Percentiles rank a stretch among this genome's conserved stretches.
phyloP scores from a whole-genome alignment of 2,888 invertebrate genomes.

The Loripinus fragilis region DNA sequence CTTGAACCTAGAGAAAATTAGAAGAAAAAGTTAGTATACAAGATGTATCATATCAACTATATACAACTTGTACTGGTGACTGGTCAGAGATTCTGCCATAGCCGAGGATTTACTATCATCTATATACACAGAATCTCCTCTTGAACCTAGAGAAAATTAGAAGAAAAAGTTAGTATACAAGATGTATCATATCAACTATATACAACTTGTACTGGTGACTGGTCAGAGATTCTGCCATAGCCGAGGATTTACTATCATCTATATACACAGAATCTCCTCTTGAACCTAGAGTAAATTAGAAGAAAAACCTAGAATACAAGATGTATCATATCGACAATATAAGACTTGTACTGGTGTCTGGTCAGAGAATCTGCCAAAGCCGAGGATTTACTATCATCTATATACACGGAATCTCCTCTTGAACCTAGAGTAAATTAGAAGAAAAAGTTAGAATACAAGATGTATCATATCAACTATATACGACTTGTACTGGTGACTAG shows the following conservation, averaged over 20 bases:
- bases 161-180: no score
- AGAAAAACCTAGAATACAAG: no score
- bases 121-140: slow-evolving; percentile 74
- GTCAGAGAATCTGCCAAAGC: slow-evolving; percentile 92
- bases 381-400: slow-evolving; percentile 84
- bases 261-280: slow-evolving; percentile 74
- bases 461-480: no score
- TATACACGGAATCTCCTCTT: slow-evolving; percentile 74
- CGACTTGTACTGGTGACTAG: slow-evolving; percentile 88
- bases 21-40: no score
- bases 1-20: slow-evolving; percentile 78
- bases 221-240: slow-evolving; percentile 91
- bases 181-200: slow-evolving; percentile 90
- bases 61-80: slow-evolving; percentile 89
- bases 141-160: slow-evolving; percentile 76
- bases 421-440: no score
- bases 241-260: slow-evolving; percentile 85
- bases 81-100: slow-evolving; percentile 91
- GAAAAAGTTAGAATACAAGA: no score
- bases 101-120: slow-evolving; percentile 86
- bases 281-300: slow-evolving; percentile 77
- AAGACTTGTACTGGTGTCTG: slow-evolving; percentile 88
- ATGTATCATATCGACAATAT: slow-evolving; percentile 90
- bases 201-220: slow-evolving; percentile 89
- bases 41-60: slow-evolving; percentile 90